These are phyloP conservation scores for Athetis lepigone DNA, from an alignment of 2,888 invertebrate species.

Conservation along the genomic window DNA sequence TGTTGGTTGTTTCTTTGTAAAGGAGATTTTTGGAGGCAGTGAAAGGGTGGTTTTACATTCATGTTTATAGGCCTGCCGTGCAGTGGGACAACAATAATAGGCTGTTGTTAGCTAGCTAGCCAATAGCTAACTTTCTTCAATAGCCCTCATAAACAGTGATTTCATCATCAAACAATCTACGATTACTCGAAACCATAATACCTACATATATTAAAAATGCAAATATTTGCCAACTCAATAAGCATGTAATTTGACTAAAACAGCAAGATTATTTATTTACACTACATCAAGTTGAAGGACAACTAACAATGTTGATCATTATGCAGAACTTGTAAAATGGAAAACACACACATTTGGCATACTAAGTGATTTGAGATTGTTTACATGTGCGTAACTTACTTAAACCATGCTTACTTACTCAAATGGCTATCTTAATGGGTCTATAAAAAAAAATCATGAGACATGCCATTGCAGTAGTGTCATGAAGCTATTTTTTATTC, in stretches of 20 bases:
- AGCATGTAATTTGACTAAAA: slow-evolving; percentile 20
- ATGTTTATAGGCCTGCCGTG: too few relatives aligned
- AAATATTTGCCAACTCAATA: slow-evolving; percentile 29
- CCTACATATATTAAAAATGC: not conserved
- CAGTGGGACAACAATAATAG: too few relatives aligned
- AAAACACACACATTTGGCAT: slow-evolving; percentile 65
- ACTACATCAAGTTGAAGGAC: slow-evolving; percentile 60
- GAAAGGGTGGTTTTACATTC: not conserved
- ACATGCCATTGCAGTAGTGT: slow-evolving; percentile 1
- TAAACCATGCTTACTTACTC: slow-evolving; percentile 14
- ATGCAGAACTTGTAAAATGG: slow-evolving; percentile 67
- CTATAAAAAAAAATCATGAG: slow-evolving; percentile 10
- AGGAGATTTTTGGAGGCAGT: not conserved
- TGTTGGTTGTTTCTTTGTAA: not conserved
- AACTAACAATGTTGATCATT: slow-evolving; percentile 42
- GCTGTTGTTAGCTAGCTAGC: too few relatives aligned
- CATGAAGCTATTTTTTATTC: not conserved
- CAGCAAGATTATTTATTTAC: slow-evolving; percentile 26
- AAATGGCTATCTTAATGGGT: slow-evolving; percentile 40
- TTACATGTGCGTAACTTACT: slow-evolving; percentile 40
- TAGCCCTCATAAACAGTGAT: too few relatives aligned
- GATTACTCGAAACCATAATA: too few relatives aligned
- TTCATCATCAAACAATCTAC: too few relatives aligned
- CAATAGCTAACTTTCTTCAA: too few relatives aligned
- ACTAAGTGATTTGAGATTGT: slow-evolving; percentile 51